Percentiles rank a stretch among this genome's conserved stretches.
These are phyloP conservation scores for Sciurus carolinensis DNA, from an alignment of 2,797 vertebrate genomes.

Conservation along the genomic window DNA sequence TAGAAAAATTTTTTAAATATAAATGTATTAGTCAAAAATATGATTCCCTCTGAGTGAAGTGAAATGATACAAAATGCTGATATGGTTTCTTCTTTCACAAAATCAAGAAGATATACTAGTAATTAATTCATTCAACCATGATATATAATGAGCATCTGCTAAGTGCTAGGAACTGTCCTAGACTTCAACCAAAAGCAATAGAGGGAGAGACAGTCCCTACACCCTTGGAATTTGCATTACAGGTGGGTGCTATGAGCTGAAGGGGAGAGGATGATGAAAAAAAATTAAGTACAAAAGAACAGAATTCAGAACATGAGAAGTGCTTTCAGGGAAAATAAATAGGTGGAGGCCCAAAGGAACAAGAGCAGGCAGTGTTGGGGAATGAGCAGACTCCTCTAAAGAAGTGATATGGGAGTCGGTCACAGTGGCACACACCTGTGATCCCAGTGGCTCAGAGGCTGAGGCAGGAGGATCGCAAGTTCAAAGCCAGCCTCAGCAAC, in stretches of 20 bases:
- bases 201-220: not conserved
- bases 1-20: not conserved
- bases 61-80: not conserved
- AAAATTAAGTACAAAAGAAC: not conserved
- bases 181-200: not conserved
- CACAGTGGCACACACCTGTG: no score
- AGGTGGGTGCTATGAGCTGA: not conserved
- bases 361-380: not conserved
- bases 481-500: no score
- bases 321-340: not conserved
- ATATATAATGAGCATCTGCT: not conserved
- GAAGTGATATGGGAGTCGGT: not conserved
- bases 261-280: not conserved
- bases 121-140: not conserved
- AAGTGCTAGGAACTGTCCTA: not conserved
- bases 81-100: not conserved
- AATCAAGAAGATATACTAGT: not conserved
- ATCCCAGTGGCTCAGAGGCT: no score
- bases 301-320: not conserved
- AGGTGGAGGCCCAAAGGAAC: not conserved
- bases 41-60: not conserved
- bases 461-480: no score
- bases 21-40: conserved; percentile 14
- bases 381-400: not conserved
- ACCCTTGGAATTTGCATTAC: not conserved